These are phyloP conservation scores for Diabrotica virgifera DNA, from an alignment of 1,140 invertebrate genomes.

Conservation along the genomic window DNA sequence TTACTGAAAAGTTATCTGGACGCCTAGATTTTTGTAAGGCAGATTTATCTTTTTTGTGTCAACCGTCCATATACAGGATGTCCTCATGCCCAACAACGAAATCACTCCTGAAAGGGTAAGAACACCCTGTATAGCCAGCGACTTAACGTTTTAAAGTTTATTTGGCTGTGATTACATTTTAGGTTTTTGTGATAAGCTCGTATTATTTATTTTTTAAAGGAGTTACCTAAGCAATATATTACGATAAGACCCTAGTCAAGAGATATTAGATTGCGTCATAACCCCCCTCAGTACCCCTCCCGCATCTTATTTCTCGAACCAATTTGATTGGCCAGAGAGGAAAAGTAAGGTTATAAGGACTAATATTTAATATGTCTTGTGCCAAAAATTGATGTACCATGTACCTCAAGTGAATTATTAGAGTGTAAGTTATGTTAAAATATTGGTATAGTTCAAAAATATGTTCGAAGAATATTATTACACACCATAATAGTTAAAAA, in stretches of 20 bases:
- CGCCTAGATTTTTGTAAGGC: background rate
- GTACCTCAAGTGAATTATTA: constrained; percentile 26
- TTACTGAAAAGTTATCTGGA: too few relatives aligned
- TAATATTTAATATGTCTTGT: constrained; percentile 35
- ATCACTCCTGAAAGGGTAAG: background rate
- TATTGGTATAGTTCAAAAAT: background rate
- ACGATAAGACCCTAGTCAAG: constrained; percentile 31
- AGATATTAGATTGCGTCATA: constrained; percentile 18
- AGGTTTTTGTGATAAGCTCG: constrained; percentile 37
- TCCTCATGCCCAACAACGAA: background rate
- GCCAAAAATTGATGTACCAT: constrained; percentile 15
- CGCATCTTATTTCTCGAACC: constrained; percentile 1
- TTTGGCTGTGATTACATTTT: constrained; percentile 38
- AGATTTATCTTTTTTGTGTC: constrained; percentile 12
- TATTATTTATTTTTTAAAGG: constrained; percentile 35
- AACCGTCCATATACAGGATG: constrained; percentile 25
- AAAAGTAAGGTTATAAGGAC: constrained; percentile 11
- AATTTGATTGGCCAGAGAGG: constrained; percentile 6
- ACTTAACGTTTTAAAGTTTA: constrained; percentile 33
- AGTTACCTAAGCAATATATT: constrained; percentile 39
- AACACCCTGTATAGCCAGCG: constrained; percentile 24
- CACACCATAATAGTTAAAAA: too few relatives aligned
- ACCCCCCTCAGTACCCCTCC: constrained; percentile 14
- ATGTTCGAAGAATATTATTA: too few relatives aligned
- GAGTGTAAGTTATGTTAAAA: constrained; percentile 19